These are phyloP conservation scores for Brachylomia viminalis DNA, from an alignment of 2,888 invertebrate species.

Conservation along the genomic window DNA sequence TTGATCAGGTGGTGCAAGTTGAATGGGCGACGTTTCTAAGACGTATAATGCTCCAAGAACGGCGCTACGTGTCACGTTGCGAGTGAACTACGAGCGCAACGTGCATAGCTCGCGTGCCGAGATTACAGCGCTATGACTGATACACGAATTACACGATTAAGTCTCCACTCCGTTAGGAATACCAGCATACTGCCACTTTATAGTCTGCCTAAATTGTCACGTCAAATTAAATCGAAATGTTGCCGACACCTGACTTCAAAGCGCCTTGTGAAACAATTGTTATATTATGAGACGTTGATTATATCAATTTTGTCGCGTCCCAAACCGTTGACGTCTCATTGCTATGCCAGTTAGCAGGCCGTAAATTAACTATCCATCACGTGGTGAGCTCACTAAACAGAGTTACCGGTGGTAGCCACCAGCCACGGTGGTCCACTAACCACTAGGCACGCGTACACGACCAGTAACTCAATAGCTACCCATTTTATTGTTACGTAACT, in stretches of 20 bases:
- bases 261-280: slow-evolving; percentile 71
- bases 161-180: slow-evolving; percentile 14
- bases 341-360: slow-evolving; percentile 77
- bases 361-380: slow-evolving; percentile 81
- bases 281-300: slow-evolving; percentile 74
- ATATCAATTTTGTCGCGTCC: slow-evolving; percentile 74
- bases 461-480: slow-evolving; percentile 59
- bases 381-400: slow-evolving; percentile 68
- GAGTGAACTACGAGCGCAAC: slow-evolving; percentile 50
- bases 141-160: slow-evolving; percentile 47
- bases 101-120: slow-evolving; percentile 56
- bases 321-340: slow-evolving; percentile 73
- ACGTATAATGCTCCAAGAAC: slow-evolving; percentile 43
- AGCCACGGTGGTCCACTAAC: slow-evolving; percentile 70
- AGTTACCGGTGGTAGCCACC: slow-evolving; percentile 52
- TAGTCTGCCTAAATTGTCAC: slow-evolving; percentile 5
- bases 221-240: slow-evolving; percentile 56
- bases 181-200: slow-evolving; percentile 13
- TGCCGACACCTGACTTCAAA: slow-evolving; percentile 70
- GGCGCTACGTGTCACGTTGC: slow-evolving; percentile 53
- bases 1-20: slow-evolving; percentile 54
- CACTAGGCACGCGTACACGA: slow-evolving; percentile 62
- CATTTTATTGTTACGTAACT: slow-evolving; percentile 61
- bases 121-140: slow-evolving; percentile 54
- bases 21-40: slow-evolving; percentile 51